Evolutionary conservation across 37 sponge, comb jelly and placozoan genomes (phyloP), one percentile per base, ranked within the genome.

Genomic region (Dysidea cf. avara): DNA sequence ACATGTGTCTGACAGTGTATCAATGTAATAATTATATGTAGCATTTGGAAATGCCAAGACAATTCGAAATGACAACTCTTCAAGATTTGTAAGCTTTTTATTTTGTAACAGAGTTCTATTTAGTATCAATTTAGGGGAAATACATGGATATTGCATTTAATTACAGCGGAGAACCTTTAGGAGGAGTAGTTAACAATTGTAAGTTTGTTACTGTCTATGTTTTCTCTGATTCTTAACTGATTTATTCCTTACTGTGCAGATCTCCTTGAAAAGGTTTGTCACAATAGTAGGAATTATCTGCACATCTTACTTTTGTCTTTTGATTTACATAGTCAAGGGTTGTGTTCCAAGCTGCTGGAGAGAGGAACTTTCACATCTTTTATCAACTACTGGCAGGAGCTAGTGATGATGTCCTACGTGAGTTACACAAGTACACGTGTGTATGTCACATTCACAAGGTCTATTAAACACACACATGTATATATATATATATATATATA

Each of bases 41-140:
- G 94, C 94, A 37, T 93, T 93, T 89, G 94, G 94, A 31, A 93
- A 93, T 82, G 94, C 94, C 0, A 93, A 85, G 66, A 93, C 94
- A 18, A 82, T 56, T 28, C 66, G 90, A 20, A 93, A 93, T 60
- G 86, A 93, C 76, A 93, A 93, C 76, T 93, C 94, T 0, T 93
- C 94, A 22, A 56, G 94, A 66, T 93, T 93, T 89, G 94, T 93
- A 72, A 81, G 84, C 50, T 12, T 16, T 0, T 16, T 32, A 56
- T 56, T 13, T 50, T 13, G 11, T 56, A 56, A 30, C 5, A 25
- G 7, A 11, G 7, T 30, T 25, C 14, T 50, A 31, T 39, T 21
- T 66, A 21, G 12, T 18, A 20, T 38, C 7, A 39, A n/a, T n/a
- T 18, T 56, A 93, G 90, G 94, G 94, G 12, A 93, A 93, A 66